A percentile compares a stretch with the other conserved stretches of the same genome.
These are phyloP conservation scores for Philhelius pedissequus DNA, from an alignment of 2,888 invertebrate genomes.

Conservation along the genomic window DNA sequence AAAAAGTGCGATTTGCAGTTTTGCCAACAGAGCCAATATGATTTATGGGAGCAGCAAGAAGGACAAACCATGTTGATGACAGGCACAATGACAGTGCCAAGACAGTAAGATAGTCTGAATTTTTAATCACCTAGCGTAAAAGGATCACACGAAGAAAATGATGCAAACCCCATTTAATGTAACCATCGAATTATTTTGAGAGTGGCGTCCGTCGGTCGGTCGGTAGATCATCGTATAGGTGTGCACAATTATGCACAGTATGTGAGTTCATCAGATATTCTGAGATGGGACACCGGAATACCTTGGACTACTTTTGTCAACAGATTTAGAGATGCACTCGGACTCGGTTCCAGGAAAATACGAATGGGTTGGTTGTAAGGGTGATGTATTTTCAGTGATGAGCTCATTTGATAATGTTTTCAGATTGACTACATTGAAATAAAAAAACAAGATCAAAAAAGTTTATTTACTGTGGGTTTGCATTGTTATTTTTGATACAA, in stretches of 20 bases:
- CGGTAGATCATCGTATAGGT: background rate
- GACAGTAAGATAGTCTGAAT: slow-evolving; percentile 45
- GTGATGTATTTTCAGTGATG: slow-evolving; percentile 52
- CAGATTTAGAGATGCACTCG: slow-evolving; percentile 44
- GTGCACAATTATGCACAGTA: background rate
- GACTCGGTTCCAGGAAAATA: slow-evolving; percentile 50
- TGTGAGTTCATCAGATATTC: slow-evolving; percentile 47
- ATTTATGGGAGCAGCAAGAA: slow-evolving; percentile 51
- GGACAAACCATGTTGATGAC: slow-evolving; percentile 43
- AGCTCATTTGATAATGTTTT: slow-evolving; percentile 1
- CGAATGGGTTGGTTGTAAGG: background rate
- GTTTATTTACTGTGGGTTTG: background rate
- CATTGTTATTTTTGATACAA: background rate
- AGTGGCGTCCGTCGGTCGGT: background rate
- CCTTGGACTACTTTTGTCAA: slow-evolving; percentile 54
- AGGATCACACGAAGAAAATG: slow-evolving; percentile 32
- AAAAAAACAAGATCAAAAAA: background rate
- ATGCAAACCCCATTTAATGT: background rate
- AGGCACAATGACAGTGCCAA: slow-evolving; percentile 22
- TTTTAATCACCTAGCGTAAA: slow-evolving; percentile 38
- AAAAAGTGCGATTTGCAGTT: slow-evolving; percentile 9
- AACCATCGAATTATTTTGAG: background rate
- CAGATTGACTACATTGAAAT: background rate
- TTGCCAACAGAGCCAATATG: slow-evolving; percentile 26
- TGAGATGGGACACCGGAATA: slow-evolving; percentile 40